Evolutionary conservation across 2,797 vertebrate genomes (phyloP).

Genomic region (Phoxinus dragarum): DNA sequence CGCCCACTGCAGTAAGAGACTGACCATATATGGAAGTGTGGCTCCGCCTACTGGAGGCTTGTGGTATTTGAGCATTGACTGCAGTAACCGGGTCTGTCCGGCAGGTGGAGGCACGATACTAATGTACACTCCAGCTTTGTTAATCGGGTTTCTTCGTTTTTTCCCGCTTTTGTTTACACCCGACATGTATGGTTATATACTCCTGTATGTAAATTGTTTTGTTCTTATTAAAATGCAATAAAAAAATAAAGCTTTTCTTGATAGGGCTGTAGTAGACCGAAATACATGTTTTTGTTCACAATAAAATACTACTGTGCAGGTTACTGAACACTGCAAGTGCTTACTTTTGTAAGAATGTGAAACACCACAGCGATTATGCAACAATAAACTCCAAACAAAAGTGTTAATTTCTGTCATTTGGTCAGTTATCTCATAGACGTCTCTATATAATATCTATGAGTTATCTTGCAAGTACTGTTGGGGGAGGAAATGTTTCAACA

Average conservation of each 20-base stretch:
- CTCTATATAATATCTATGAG: too few relatives aligned
- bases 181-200: too few relatives aligned
- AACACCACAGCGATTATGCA: not conserved
- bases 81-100: constrained; percentile 15
- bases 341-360: too few relatives aligned
- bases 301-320: not conserved
- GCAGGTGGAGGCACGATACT: constrained; percentile 46
- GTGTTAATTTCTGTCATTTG: too few relatives aligned
- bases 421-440: not conserved
- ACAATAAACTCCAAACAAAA: not conserved
- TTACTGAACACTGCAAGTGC: not conserved
- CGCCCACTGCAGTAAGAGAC: constrained; percentile 43
- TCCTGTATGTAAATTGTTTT: too few relatives aligned
- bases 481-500: not conserved
- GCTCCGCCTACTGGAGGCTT: constrained; percentile 42
- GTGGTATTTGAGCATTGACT: not conserved
- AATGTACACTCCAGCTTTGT: not conserved
- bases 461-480: not conserved
- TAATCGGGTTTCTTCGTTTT: too few relatives aligned
- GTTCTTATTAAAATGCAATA: too few relatives aligned
- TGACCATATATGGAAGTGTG: not conserved
- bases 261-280: too few relatives aligned
- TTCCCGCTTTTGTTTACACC: too few relatives aligned
- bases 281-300: not conserved
- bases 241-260: too few relatives aligned